A percentile compares a stretch with the other conserved stretches of the same genome.
Evolutionary conservation across 2,888 invertebrate species (phyloP).

Genomic region (Polydrusus pterygomalis): DNA sequence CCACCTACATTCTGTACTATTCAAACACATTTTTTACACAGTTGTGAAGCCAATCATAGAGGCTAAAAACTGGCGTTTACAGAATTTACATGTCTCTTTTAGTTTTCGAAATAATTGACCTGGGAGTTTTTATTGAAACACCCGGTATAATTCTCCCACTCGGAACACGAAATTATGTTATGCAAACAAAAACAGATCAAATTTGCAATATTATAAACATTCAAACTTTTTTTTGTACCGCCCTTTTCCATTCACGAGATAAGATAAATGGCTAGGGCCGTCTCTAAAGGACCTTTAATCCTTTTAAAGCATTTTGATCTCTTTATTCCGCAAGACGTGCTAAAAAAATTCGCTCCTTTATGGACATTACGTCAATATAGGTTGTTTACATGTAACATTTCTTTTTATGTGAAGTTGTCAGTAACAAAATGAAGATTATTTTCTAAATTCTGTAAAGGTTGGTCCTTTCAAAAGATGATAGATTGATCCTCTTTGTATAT

Average conservation of each 20-base stretch:
- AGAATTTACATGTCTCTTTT: too few species aligned
- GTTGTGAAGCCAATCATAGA: too few species aligned
- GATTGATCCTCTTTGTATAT: not conserved
- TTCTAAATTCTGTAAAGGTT: too few species aligned
- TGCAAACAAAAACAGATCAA: conserved; percentile 19
- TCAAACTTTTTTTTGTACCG: conserved; percentile 15
- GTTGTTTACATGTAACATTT: not conserved
- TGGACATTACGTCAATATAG: not conserved
- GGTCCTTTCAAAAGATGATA: not conserved
- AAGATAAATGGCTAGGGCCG: conserved; percentile 16
- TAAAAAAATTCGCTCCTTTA: conserved; percentile 6
- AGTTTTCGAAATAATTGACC: too few species aligned
- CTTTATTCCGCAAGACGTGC: conserved; percentile 15
- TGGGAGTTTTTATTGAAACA: too few species aligned
- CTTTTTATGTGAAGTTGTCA: not conserved
- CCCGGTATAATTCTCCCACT: not conserved
- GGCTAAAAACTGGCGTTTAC: too few species aligned
- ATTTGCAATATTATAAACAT: conserved; percentile 17
- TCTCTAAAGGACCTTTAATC: conserved; percentile 22
- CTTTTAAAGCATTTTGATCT: conserved; percentile 2
- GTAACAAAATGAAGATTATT: not conserved
- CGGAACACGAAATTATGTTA: not conserved
- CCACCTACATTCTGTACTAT: too few species aligned
- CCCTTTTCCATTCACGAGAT: conserved; percentile 4
- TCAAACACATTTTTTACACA: too few species aligned